Conservation (phyloP, 2,797 vertebrate species). For the Dendrocincla fuliginosa region DNA sequence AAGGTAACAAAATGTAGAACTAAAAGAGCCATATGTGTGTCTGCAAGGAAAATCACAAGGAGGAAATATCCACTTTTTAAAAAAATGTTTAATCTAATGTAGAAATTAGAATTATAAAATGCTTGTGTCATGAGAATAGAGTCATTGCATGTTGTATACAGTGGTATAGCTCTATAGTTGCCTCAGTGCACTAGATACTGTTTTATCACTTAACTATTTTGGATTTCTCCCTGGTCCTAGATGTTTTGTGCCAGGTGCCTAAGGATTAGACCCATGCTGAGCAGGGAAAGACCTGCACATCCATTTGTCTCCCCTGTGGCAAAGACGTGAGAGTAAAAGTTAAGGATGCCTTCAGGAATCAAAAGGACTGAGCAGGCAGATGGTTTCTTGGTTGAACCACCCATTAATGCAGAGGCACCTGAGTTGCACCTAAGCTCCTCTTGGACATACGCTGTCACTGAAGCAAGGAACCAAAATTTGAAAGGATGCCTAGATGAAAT, state of each 20-base stretch:
- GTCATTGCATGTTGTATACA: neutral
- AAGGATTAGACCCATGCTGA: neutral
- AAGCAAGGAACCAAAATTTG: neutral
- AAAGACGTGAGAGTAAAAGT: neutral
- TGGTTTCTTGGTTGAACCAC: neutral
- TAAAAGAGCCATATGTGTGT: neutral
- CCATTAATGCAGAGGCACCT: fast-evolving
- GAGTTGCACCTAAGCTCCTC: neutral
- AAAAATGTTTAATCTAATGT: neutral
- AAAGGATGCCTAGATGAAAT: neutral
- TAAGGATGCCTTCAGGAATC: neutral
- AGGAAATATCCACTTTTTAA: neutral
- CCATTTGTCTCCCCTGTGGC: neutral
- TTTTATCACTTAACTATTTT: neutral
- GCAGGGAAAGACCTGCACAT: neutral
- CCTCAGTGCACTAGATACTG: neutral
- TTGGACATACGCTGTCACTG: neutral
- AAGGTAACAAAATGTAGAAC: neutral
- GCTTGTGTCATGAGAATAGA: neutral
- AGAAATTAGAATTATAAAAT: neutral
- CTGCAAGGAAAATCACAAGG: neutral
- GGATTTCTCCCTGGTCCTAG: neutral
- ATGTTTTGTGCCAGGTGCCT: neutral
- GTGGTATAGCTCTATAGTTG: neutral
- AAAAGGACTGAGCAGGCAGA: neutral